Base-by-base conservation (phyloP, 2,888 invertebrate genomes). In the Notodonta dromedarius region DNA sequence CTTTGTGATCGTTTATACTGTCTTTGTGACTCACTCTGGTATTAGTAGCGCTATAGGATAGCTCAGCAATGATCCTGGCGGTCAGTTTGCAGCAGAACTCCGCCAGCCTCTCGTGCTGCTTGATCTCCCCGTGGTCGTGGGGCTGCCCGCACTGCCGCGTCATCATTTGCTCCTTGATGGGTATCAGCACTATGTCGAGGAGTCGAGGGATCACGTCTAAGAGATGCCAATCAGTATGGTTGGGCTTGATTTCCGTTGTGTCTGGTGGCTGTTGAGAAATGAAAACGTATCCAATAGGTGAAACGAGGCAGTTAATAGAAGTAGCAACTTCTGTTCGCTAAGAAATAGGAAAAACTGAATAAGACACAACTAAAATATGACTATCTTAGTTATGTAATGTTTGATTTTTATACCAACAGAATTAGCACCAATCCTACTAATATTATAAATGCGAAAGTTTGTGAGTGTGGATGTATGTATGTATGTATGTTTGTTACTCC, bases 11-110 rank as follows among this genome's bases (percentile, higher is more conserved):
- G 24, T 24, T 24, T 24, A 24, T 24, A 24, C 24, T 24, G 2
- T 24, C 35, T 35, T 35, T 5, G 35, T 35, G 35, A 32, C 77
- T 78, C 58, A 90, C 91, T 78, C 82, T 79, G 4, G 86, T 78
- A 57, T 82, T 84, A 6, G 82, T 85, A 0, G 90, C 86, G 57
- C 86, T 90, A 56, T 84, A 82, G 0, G 91, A 96, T 65, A 99
- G 94, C 89, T 99, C 98, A 1, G 98, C 97, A 52, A 99, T 95
- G 0, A 98, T 96, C 60, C 98, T 95, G 0, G 97, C 97, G 63
- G 97, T 84, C 24, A 97, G 90, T 84, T 97, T 96, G 80, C 97
- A 97, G 77, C 97, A 97, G 84, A 94, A 95, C 63, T 95, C 94
- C 0, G 96, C 91, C 4, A 96, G 93, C 4, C 94, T 91, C 12